These are phyloP conservation scores for Drosophila subquinaria DNA, from an alignment of 2,888 invertebrate genomes.

Conservation along the genomic window DNA sequence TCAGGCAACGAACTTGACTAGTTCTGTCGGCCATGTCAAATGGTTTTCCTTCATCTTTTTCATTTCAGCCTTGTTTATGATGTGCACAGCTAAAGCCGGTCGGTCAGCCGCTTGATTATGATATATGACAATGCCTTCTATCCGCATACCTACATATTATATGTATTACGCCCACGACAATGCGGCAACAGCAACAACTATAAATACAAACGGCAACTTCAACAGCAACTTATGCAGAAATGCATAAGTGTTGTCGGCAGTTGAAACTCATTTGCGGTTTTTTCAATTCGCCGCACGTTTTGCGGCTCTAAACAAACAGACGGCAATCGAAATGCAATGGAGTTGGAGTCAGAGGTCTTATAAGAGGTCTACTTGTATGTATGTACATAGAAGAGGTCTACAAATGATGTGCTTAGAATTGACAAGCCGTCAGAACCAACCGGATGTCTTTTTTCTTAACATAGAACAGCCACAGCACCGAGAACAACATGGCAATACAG, in stretches of 20 bases:
- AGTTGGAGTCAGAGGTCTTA: conserved; percentile 41
- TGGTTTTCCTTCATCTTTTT: conserved; percentile 15
- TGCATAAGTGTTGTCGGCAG: conserved; percentile 63
- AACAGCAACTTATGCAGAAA: conserved; percentile 68
- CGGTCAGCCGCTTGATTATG: conserved; percentile 69
- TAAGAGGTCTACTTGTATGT: conserved; percentile 12
- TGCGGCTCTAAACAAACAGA: conserved; percentile 71
- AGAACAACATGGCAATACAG: conserved; percentile 31
- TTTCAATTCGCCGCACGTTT: conserved; percentile 72
- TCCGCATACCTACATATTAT: conserved; percentile 28
- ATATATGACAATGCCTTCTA: conserved; percentile 64
- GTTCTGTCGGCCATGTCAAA: conserved; percentile 59
- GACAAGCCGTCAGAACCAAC: conserved; percentile 72
- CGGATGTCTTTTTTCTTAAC: conserved; percentile 69
- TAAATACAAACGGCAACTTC: conserved; percentile 33
- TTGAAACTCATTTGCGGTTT: conserved; percentile 75
- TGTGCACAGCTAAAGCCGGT: conserved; percentile 48
- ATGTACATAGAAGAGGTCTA: conserved; percentile 27
- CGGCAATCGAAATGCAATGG: conserved; percentile 43
- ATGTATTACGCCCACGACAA: conserved; percentile 50
- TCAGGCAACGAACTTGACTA: conserved; percentile 67
- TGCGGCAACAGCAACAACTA: conserved; percentile 15
- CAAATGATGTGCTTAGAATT: conserved; percentile 77
- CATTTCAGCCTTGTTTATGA: conserved; percentile 58
- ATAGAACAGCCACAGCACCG: conserved; percentile 5